phyloP scores from a whole-genome alignment of 2,797 vertebrate genomes.

The Sebastiscus albofasciatus region DNA sequence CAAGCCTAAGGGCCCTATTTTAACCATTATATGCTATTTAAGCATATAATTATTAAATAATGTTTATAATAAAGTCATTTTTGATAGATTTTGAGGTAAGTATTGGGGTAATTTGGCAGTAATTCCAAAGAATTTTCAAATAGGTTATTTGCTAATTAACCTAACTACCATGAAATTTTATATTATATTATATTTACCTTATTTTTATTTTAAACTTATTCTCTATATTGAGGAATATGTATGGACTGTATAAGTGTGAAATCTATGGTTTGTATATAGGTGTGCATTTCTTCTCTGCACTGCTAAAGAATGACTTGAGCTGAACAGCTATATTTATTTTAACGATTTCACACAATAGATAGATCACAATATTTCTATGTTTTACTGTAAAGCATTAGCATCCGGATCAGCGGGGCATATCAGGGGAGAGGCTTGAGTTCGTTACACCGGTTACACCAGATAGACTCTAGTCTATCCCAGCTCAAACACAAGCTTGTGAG shows the following conservation, averaged over 20 bases:
- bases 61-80: too few relatives aligned
- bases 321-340: slow-evolving; percentile 54
- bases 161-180: background rate
- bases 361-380: slow-evolving; percentile 46
- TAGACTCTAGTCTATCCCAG: slow-evolving; percentile 46
- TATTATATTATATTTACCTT: too few relatives aligned
- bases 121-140: too few relatives aligned
- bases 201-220: background rate
- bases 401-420: slow-evolving; percentile 53
- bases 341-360: slow-evolving; percentile 49
- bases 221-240: background rate
- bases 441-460: background rate
- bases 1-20: too few relatives aligned
- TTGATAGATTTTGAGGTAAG: accelerated
- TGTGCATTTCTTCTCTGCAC: slow-evolving; percentile 2
- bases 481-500: slow-evolving; percentile 54
- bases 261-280: background rate
- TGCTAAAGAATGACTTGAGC: slow-evolving; percentile 48
- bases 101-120: too few relatives aligned
- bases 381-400: slow-evolving; percentile 55
- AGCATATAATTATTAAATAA: too few relatives aligned
- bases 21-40: too few relatives aligned
- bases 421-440: slow-evolving; percentile 35
- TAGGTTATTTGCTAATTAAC: too few relatives aligned
- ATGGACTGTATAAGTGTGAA: background rate